Evolutionary conservation across 2,888 invertebrate genomes (phyloP).

Genomic region (Meghimatium bilineatum): DNA sequence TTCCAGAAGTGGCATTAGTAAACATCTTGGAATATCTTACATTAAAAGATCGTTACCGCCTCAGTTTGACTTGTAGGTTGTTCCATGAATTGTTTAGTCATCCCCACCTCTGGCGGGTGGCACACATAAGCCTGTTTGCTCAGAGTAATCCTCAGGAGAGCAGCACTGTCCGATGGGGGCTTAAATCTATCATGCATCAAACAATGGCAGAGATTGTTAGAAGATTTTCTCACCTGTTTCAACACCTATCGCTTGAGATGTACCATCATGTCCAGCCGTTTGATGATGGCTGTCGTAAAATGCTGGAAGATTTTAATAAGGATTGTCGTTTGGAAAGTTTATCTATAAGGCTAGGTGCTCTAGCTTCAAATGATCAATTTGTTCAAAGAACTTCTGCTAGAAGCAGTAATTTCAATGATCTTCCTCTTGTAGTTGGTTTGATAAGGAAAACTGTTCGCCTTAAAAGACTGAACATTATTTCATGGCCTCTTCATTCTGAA

Average conservation of each 20-base stretch:
- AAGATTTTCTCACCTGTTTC: slow-evolving; percentile 66
- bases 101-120: slow-evolving; percentile 67
- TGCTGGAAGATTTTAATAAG: slow-evolving; percentile 59
- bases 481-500: slow-evolving; percentile 67
- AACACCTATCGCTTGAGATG: slow-evolving; percentile 62
- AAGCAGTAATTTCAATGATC: slow-evolving; percentile 53
- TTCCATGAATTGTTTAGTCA: slow-evolving; percentile 66
- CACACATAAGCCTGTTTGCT: slow-evolving; percentile 55
- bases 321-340: slow-evolving; percentile 66
- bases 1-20: slow-evolving; percentile 68
- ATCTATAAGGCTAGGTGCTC: slow-evolving; percentile 61
- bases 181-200: slow-evolving; percentile 39
- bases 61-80: slow-evolving; percentile 61
- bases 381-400: slow-evolving; percentile 52
- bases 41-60: slow-evolving; percentile 57
- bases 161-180: slow-evolving; percentile 4
- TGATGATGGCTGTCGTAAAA: slow-evolving; percentile 52
- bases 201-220: slow-evolving; percentile 57
- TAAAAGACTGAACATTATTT: slow-evolving; percentile 59
- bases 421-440: slow-evolving; percentile 58
- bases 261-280: slow-evolving; percentile 58
- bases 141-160: background rate
- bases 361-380: slow-evolving; percentile 53
- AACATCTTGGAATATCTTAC: slow-evolving; percentile 60
- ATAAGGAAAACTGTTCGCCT: slow-evolving; percentile 62